Percentiles rank a stretch among this genome's conserved stretches.
These are phyloP conservation scores for Ophion ellenae DNA, from an alignment of 2,888 invertebrate genomes.

Conservation along the genomic window DNA sequence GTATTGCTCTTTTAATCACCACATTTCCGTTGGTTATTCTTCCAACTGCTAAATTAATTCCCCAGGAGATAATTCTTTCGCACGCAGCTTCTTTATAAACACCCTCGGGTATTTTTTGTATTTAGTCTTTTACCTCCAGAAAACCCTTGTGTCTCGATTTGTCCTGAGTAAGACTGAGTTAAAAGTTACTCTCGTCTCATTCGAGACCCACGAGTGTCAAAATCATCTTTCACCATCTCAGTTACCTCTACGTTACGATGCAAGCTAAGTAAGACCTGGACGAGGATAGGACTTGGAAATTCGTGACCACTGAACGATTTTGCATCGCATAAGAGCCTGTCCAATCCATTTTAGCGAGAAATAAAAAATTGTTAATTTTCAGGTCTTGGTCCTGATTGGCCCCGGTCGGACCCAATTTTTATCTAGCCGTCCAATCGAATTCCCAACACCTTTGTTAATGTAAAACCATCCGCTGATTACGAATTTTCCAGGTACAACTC, in stretches of 20 bases:
- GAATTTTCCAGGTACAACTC: too few species aligned
- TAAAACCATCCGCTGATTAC: too few species aligned
- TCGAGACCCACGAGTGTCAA: constrained; percentile 21
- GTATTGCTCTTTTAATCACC: neutral
- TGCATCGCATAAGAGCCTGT: too few species aligned
- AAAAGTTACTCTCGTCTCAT: constrained; percentile 41
- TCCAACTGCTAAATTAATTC: constrained; percentile 25
- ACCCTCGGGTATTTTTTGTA: constrained; percentile 3
- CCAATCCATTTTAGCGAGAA: too few species aligned
- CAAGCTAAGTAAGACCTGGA: too few species aligned
- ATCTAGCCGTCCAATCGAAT: too few species aligned
- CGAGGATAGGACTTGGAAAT: too few species aligned
- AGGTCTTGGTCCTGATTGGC: too few species aligned
- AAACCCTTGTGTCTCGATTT: constrained; percentile 17
- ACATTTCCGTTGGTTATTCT: neutral
- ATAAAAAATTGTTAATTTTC: too few species aligned
- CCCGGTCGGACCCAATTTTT: too few species aligned
- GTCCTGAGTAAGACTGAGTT: constrained; percentile 24
- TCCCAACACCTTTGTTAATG: too few species aligned
- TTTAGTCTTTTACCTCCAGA: constrained; percentile 11
- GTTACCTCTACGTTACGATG: neutral
- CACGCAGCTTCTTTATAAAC: neutral
- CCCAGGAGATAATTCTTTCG: neutral
- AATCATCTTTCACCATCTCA: constrained; percentile 24
- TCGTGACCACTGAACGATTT: too few species aligned